Percentiles rank a stretch among this genome's conserved stretches.
Evolutionary conservation across 1,140 invertebrate species (phyloP).

Genomic region (Ctenoplectra terminalis): DNA sequence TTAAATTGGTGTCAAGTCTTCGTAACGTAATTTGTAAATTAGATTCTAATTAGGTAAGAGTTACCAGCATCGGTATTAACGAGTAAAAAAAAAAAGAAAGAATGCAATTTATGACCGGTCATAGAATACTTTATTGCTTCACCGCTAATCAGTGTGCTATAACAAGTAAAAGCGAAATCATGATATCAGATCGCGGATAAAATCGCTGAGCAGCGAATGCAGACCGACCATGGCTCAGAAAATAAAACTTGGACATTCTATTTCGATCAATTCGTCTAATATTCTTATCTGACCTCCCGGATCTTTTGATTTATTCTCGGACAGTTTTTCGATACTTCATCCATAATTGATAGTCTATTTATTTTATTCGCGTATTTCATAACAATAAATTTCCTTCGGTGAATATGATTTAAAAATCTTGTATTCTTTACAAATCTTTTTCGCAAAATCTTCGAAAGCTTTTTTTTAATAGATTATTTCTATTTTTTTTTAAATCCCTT

Average conservation of each 20-base stretch:
- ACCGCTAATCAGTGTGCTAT: background rate
- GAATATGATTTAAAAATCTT: no score
- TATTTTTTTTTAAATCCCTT: no score
- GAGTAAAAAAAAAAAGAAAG: no score
- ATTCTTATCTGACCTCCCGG: slow-evolving; percentile 3
- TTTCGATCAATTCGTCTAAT: slow-evolving; percentile 4
- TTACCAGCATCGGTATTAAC: no score
- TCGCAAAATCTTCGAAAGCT: background rate
- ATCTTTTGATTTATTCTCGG: background rate
- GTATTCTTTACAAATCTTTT: background rate
- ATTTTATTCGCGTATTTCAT: no score
- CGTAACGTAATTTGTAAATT: no score
- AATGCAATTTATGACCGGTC: background rate
- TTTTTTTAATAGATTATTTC: no score
- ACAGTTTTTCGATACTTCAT: background rate
- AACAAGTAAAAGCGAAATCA: background rate
- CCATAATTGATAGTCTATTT: background rate
- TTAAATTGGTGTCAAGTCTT: no score
- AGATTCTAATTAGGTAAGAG: no score
- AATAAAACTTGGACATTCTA: slow-evolving; percentile 25
- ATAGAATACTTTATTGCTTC: background rate
- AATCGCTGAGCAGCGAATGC: background rate
- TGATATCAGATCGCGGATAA: slow-evolving; percentile 15
- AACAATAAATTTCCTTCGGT: no score
- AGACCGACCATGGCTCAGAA: slow-evolving; percentile 10